These are phyloP conservation scores for Hetaerina titia DNA, from an alignment of 2,888 invertebrate species.

Conservation along the genomic window DNA sequence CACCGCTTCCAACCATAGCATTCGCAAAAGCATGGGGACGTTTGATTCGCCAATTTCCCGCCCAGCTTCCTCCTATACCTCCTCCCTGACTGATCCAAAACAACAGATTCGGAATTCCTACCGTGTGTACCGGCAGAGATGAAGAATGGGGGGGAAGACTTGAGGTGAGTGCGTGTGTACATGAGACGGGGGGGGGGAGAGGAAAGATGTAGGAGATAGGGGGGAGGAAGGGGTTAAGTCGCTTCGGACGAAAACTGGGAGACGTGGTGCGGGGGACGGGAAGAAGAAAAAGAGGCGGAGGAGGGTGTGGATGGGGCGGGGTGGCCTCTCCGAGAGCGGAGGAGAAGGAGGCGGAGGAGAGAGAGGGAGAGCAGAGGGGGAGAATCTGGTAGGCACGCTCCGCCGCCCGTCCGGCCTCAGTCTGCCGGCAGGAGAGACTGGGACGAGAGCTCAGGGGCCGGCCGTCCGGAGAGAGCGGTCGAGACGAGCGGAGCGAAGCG, in stretches of 20 bases:
- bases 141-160: background rate
- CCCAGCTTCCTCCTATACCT: too few relatives aligned
- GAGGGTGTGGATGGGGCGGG: background rate
- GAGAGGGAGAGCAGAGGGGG: background rate
- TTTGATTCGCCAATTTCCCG: too few relatives aligned
- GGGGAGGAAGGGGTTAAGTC: background rate
- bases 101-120: background rate
- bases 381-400: slow-evolving; percentile 51
- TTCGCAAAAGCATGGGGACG: too few relatives aligned
- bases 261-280: background rate
- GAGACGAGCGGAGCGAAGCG: background rate
- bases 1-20: too few relatives aligned
- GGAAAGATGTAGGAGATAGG: background rate
- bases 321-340: background rate
- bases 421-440: slow-evolving; percentile 53
- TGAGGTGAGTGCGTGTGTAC: background rate
- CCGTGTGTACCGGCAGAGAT: background rate
- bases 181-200: background rate
- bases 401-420: slow-evolving; percentile 46
- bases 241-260: background rate
- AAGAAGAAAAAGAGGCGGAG: background rate
- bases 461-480: slow-evolving; percentile 3
- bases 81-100: background rate
- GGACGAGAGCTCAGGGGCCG: background rate
- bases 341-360: background rate